A percentile compares a stretch with the other conserved stretches of the same genome.
phyloP scores from a whole-genome alignment of 30 jellyfish, hydroid and myxozoan genomes.

The Morbakka virulenta region DNA sequence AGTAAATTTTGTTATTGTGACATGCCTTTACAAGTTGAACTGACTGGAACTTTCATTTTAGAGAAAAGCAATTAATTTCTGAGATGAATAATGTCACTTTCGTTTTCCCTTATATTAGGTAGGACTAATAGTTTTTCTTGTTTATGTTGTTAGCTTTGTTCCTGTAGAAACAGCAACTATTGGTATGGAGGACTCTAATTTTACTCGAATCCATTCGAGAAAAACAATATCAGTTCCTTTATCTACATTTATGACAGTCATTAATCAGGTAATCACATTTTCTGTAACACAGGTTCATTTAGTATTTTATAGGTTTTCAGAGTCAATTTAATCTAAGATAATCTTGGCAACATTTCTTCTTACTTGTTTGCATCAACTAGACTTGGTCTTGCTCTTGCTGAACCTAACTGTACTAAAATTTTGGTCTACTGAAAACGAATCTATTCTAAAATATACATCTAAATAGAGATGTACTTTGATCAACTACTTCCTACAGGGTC shows the following conservation, averaged over 20 bases:
- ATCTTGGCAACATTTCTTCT: no score
- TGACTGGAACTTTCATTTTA: background rate
- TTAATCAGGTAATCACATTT: slow-evolving; percentile 72
- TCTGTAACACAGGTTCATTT: no score
- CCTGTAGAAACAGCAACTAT: slow-evolving; percentile 91
- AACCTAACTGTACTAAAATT: no score
- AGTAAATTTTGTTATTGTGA: background rate
- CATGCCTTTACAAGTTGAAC: background rate
- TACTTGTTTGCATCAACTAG: no score
- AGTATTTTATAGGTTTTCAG: no score
- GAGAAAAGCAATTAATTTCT: background rate
- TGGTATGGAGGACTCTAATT: slow-evolving; percentile 75
- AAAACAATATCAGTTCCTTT: slow-evolving; percentile 83
- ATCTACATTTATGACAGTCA: slow-evolving; percentile 92
- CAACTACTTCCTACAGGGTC: no score
- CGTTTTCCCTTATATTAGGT: slow-evolving; percentile 45
- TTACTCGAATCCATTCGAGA: slow-evolving; percentile 77
- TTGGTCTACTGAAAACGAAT: no score
- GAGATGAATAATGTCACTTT: no score
- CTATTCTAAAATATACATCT: no score
- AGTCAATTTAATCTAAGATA: no score
- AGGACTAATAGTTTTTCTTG: slow-evolving; percentile 83
- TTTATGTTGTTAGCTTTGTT: slow-evolving; percentile 91
- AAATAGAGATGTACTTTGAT: no score
- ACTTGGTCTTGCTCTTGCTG: no score